These are phyloP conservation scores for Apamea epomidion DNA, from an alignment of 2,888 invertebrate genomes.

Conservation along the genomic window DNA sequence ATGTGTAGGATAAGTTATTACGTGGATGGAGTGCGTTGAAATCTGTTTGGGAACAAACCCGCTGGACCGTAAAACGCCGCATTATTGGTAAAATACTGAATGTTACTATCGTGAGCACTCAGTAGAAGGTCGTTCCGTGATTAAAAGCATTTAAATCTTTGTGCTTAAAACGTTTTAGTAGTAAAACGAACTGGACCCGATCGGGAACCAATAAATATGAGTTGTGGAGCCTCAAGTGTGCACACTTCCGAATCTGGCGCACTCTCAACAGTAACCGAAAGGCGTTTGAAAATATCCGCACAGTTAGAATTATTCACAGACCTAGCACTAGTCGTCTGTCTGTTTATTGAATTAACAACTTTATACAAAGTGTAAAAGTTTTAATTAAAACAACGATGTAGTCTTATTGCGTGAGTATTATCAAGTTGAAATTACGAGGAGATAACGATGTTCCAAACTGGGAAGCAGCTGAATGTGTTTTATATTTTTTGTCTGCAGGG, in stretches of 20 bases:
- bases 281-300: slow-evolving; percentile 16
- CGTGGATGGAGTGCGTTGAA: slow-evolving; percentile 45
- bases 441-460: slow-evolving; percentile 19
- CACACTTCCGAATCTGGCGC: slow-evolving; percentile 52
- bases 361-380: slow-evolving; percentile 65
- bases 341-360: slow-evolving; percentile 55
- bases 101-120: slow-evolving; percentile 27
- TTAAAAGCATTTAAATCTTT: slow-evolving; percentile 45
- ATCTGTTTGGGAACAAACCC: slow-evolving; percentile 49
- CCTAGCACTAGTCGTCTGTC: neutral
- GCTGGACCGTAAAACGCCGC: slow-evolving; percentile 15
- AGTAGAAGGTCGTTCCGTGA: slow-evolving; percentile 4
- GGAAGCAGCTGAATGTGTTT: neutral
- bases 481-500: neutral
- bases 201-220: slow-evolving; percentile 70
- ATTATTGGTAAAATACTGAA: slow-evolving; percentile 43
- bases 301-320: neutral
- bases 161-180: slow-evolving; percentile 10
- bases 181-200: slow-evolving; percentile 36
- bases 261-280: slow-evolving; percentile 26
- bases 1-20: slow-evolving; percentile 47
- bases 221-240: slow-evolving; percentile 58
- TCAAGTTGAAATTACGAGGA: slow-evolving; percentile 40
- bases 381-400: slow-evolving; percentile 68
- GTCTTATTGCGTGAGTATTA: slow-evolving; percentile 50